Percentiles rank a stretch among this genome's conserved stretches.
These are phyloP conservation scores for Chinchilla lanigera DNA, from an alignment of 2,113 vertebrate species.

Conservation along the genomic window DNA sequence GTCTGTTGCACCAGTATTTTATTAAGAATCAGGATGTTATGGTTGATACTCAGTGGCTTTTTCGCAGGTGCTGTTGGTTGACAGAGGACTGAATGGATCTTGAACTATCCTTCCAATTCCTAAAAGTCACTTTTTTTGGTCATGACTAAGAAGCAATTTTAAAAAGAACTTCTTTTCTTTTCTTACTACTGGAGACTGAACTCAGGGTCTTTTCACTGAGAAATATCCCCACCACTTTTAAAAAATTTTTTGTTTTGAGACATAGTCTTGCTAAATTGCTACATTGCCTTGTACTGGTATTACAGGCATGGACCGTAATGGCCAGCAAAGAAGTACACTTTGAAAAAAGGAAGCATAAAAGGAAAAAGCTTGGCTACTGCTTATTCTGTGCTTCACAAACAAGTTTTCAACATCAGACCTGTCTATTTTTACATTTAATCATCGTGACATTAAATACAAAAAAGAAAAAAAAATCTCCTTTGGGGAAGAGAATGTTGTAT, in stretches of 20 bases:
- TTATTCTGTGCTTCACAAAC: conserved; percentile 8
- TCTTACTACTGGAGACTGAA: background rate
- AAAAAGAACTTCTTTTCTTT: background rate
- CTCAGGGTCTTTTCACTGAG: background rate
- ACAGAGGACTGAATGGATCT: background rate
- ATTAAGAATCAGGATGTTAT: background rate
- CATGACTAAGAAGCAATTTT: background rate
- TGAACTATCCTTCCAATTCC: conserved; percentile 13
- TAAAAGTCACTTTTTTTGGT: conserved; percentile 35
- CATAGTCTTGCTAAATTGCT: background rate
- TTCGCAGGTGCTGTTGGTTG: background rate
- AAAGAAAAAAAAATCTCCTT: conserved; percentile 44
- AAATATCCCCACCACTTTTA: background rate
- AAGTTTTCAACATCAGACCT: background rate
- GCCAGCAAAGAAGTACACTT: background rate
- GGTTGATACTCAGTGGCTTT: background rate
- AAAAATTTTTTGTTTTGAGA: background rate
- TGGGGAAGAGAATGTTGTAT: conserved; percentile 47
- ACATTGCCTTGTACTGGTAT: background rate
- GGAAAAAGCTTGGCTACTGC: background rate
- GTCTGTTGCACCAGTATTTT: background rate
- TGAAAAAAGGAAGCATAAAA: background rate
- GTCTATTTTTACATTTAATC: conserved; percentile 32
- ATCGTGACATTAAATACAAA: conserved; percentile 42
- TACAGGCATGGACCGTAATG: background rate